Conservation (phyloP, 2,797 vertebrate species). For the Pristis pectinata region DNA sequence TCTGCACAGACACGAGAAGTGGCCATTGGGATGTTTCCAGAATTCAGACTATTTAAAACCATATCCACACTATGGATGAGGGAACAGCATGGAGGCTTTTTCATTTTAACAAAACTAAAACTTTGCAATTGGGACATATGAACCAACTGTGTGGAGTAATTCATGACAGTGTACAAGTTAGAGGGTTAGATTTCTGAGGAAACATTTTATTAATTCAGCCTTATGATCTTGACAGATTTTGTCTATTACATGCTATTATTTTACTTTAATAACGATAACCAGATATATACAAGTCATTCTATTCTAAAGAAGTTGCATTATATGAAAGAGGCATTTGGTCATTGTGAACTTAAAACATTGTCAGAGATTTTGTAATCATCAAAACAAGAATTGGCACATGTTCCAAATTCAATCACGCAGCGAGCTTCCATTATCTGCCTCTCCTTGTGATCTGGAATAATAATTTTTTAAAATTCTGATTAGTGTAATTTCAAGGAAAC, state of each 20-base stretch:
- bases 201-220: conserved; percentile 1
- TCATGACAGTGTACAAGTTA: not conserved
- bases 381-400: conserved; percentile 30
- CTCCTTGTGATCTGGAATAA: not conserved
- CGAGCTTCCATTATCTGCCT: not conserved
- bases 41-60: not conserved
- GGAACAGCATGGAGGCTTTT: not conserved
- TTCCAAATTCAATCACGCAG: conserved; percentile 24
- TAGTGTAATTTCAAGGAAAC: not conserved
- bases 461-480: not conserved
- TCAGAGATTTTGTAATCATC: not conserved
- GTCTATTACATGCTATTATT: not conserved
- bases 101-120: not conserved
- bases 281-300: not conserved
- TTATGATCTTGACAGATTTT: not conserved
- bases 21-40: not conserved
- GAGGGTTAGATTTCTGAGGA: not conserved
- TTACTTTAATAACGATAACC: not conserved
- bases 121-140: not conserved
- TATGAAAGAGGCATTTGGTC: not conserved
- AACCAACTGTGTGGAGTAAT: not conserved
- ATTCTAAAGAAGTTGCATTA: not conserved
- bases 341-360: not conserved
- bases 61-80: not conserved
- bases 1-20: not conserved